Evolutionary conservation across 1,140 invertebrate species (phyloP).

Genomic region (Drosophila kohkoa): DNA sequence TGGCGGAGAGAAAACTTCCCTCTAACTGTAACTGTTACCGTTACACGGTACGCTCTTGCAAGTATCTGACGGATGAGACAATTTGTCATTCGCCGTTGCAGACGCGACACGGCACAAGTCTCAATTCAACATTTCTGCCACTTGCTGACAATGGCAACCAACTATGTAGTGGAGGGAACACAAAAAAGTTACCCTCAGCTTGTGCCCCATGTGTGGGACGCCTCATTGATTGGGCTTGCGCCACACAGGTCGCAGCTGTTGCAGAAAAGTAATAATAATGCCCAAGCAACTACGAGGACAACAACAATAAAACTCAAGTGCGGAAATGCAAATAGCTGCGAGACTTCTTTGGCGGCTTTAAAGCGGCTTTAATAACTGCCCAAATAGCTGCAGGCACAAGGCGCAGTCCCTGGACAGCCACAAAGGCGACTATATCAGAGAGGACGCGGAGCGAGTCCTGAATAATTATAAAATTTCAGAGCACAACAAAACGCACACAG

Average conservation of each 20-base stretch:
- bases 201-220: slow-evolving; percentile 14
- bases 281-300: slow-evolving; percentile 28
- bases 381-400: slow-evolving; percentile 64
- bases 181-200: slow-evolving; percentile 8
- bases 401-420: slow-evolving; percentile 24
- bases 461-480: slow-evolving; percentile 80
- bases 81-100: slow-evolving; percentile 76
- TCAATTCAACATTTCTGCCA: slow-evolving; percentile 1
- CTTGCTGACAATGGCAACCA: slow-evolving; percentile 45
- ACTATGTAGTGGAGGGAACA: slow-evolving; percentile 20
- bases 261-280: slow-evolving; percentile 62
- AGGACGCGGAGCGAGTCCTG: slow-evolving; percentile 45
- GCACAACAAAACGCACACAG: slow-evolving; percentile 25
- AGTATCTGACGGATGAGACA: slow-evolving; percentile 70
- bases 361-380: slow-evolving; percentile 55
- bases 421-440: slow-evolving; percentile 59
- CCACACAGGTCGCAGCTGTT: slow-evolving; percentile 50
- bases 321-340: slow-evolving; percentile 62
- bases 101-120: slow-evolving; percentile 58
- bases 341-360: slow-evolving; percentile 35
- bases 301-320: slow-evolving; percentile 49
- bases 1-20: slow-evolving; percentile 18
- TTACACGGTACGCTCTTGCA: slow-evolving; percentile 26
- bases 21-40: slow-evolving; percentile 42
- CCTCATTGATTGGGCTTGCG: slow-evolving; percentile 41